Evolutionary conservation across 2,113 vertebrate genomes (phyloP), one percentile per base, ranked within the genome.

Genomic region (Phyllopteryx taeniolatus): DNA sequence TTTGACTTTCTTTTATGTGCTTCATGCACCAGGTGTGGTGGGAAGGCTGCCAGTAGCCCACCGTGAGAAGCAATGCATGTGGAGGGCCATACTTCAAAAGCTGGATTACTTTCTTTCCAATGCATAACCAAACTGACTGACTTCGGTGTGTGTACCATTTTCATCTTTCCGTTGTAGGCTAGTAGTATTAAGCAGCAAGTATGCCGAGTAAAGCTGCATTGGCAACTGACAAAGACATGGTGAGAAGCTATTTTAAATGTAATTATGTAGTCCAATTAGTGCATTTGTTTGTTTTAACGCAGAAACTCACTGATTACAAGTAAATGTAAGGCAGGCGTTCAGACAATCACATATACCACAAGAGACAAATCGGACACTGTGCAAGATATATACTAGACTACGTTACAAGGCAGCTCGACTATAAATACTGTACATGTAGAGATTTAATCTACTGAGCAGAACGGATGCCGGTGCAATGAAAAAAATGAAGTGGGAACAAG

Each of bases 341-440:
- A 75, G 66, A 2, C 43, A 79, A 74, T 77, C 54, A 76, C 76
- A 68, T 66, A 68, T 72, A 77, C 19, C 31, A 67, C 53, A 73
- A 33, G 19, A 47, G 59, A 71, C n/a, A 31, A 7, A 53, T 8
- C 27, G 53, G 70, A 62, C 72, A 77, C 44, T 69, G 65, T 68
- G 66, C 70, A 78, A 42, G 47, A 72, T 42, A 20, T 72, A 73
- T 62, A 67, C n/a, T 12, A 64, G 60, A 59, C 68, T 61, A 73
- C 56, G 46, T 43, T 42, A 71, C 35, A 8, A 63, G 59, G 65
- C 51, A 71, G 47, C 1, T 75, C 49, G 71, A 46, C 72, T 67
- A 67, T 35, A 22, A 14, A 62, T 22, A 47, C 39, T 79, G 43
- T 67, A 67, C 46, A 81, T 42, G 43, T 68, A 35, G 59, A 71